Conservation (phyloP, 2,888 invertebrate species). For the Phanerotoma sp. region DNA sequence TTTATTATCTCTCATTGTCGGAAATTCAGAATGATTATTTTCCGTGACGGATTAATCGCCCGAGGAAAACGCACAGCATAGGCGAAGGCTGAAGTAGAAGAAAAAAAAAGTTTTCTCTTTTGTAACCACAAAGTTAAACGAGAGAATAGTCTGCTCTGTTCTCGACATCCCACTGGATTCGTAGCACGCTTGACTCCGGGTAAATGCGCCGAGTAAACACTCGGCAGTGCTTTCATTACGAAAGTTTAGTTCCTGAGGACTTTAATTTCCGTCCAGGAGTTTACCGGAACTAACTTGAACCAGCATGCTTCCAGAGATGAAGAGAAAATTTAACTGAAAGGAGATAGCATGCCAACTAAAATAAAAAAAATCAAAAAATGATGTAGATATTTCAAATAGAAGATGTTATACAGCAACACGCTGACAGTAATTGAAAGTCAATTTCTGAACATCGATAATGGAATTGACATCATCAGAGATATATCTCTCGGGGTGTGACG, state of each 20-base stretch:
- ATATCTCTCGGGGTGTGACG: background rate
- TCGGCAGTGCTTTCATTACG: slow-evolving; percentile 42
- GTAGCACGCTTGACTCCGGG: slow-evolving; percentile 31
- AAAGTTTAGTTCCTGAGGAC: slow-evolving; percentile 38
- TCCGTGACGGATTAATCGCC: slow-evolving; percentile 7
- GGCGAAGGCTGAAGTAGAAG: background rate
- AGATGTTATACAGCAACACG: background rate
- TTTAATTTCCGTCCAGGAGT: slow-evolving; percentile 43
- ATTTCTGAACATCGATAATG: background rate
- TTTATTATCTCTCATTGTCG: background rate
- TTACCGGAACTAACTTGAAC: slow-evolving; percentile 35
- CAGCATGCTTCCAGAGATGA: slow-evolving; percentile 34
- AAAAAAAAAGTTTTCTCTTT: slow-evolving; percentile 2
- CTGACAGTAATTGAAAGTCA: background rate
- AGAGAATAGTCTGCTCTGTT: background rate
- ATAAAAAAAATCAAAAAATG: background rate
- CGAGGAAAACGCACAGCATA: background rate
- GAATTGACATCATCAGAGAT: background rate
- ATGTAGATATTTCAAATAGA: background rate
- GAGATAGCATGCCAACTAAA: too few relatives aligned
- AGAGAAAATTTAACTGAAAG: too few relatives aligned
- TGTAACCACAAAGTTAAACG: slow-evolving; percentile 8
- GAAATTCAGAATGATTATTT: slow-evolving; percentile 3
- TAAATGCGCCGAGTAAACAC: slow-evolving; percentile 41
- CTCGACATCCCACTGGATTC: slow-evolving; percentile 7